phyloP scores from a whole-genome alignment of 2,113 vertebrate species.

The Phaethon lepturus region DNA sequence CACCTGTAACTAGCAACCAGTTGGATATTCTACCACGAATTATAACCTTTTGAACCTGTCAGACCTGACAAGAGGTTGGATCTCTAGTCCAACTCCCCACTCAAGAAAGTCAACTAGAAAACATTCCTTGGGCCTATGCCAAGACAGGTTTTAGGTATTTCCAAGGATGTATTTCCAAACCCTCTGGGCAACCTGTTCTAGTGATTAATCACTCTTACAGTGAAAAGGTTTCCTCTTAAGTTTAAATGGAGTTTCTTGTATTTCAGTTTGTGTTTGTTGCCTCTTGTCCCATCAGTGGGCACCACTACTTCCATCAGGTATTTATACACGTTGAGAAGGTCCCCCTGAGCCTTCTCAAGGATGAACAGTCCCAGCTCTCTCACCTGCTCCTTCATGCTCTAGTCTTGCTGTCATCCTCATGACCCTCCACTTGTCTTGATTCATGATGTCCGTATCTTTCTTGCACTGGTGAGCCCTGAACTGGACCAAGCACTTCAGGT shows the following conservation, averaged over 20 bases:
- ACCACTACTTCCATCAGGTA: no score
- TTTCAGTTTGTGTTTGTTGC: no score
- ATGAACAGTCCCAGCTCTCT: no score
- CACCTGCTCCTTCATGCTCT: no score
- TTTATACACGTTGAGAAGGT: no score
- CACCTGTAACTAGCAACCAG: not conserved
- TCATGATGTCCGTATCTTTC: no score
- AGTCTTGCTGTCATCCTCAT: no score
- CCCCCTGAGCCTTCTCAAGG: no score
- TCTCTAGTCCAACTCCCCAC: not conserved
- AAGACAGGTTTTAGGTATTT: not conserved
- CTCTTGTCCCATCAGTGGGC: not conserved
- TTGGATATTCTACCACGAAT: not conserved
- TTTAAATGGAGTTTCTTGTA: not conserved
- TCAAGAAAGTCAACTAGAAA: not conserved
- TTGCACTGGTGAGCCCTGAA: no score
- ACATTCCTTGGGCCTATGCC: not conserved
- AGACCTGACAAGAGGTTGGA: not conserved
- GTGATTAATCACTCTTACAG: not conserved
- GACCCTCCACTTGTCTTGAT: no score
- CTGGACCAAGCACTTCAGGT: no score
- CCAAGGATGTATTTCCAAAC: not conserved
- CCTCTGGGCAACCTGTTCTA: not conserved
- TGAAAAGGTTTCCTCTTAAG: not conserved
- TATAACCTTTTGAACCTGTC: not conserved